Evolutionary conservation across 2,888 invertebrate species (phyloP).

Genomic region (Alitta virens): DNA sequence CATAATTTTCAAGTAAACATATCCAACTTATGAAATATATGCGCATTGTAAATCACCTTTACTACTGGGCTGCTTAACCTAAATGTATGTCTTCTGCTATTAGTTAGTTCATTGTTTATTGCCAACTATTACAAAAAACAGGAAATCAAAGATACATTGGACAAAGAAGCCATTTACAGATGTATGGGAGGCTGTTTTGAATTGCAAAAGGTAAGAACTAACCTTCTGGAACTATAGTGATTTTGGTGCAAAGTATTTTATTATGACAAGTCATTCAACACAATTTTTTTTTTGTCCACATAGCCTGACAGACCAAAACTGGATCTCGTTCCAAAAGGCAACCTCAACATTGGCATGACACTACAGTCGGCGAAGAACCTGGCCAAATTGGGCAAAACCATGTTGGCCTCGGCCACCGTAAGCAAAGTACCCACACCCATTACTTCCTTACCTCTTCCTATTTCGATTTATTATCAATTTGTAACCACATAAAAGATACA

Average conservation of each 20-base stretch:
- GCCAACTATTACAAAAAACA: constrained; percentile 22
- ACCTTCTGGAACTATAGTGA: too few relatives aligned
- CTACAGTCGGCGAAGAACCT: constrained; percentile 30
- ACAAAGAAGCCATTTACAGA: constrained; percentile 53
- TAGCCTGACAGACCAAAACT: constrained; percentile 30
- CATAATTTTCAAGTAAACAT: too few relatives aligned
- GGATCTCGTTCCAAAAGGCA: constrained; percentile 19
- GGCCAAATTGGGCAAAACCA: constrained; percentile 25
- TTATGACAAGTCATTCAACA: background rate
- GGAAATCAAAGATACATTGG: constrained; percentile 57
- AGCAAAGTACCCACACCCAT: too few relatives aligned
- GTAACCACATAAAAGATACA: too few relatives aligned
- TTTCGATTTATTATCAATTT: too few relatives aligned
- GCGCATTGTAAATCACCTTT: too few relatives aligned
- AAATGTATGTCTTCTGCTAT: too few relatives aligned
- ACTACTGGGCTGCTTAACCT: too few relatives aligned
- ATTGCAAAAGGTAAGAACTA: constrained; percentile 24
- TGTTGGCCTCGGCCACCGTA: background rate
- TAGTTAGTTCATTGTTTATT: too few relatives aligned
- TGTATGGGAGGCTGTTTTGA: constrained; percentile 53
- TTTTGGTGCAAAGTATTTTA: background rate
- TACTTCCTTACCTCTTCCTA: too few relatives aligned
- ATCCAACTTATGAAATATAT: too few relatives aligned
- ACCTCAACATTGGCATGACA: constrained; percentile 24
- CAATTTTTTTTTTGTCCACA: background rate